Evolutionary conservation across 2,113 vertebrate genomes (phyloP).

Genomic region (Isichthys henryi): DNA sequence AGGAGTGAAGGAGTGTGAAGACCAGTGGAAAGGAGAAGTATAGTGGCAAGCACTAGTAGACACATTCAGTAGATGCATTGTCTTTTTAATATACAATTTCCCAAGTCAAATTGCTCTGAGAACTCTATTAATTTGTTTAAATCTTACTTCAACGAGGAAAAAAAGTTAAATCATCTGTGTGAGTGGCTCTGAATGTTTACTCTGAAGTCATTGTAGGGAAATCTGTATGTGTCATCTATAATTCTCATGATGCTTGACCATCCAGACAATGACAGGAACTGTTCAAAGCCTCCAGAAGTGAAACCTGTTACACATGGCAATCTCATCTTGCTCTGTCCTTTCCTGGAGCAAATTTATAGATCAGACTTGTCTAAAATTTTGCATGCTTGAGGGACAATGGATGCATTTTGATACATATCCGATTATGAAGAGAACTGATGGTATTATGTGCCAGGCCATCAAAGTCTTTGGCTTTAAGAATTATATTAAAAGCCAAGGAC

Average conservation of each 20-base stretch:
- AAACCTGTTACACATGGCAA: conserved; percentile 5
- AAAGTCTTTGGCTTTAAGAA: not conserved
- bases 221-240: not conserved
- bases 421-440: not conserved
- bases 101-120: not conserved
- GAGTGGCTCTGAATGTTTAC: not conserved
- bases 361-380: not conserved
- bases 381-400: not conserved
- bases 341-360: not conserved
- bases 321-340: conserved; percentile 8
- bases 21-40: conserved; percentile 16
- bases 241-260: not conserved
- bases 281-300: not conserved
- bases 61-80: conserved; percentile 3
- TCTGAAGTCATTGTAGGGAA: not conserved
- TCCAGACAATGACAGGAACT: not conserved
- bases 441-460: not conserved
- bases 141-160: not conserved
- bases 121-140: not conserved
- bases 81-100: not conserved
- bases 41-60: conserved; percentile 12
- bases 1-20: conserved; percentile 18
- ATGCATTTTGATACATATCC: not conserved
- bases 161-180: not conserved
- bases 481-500: not conserved